Evolutionary conservation across 1,140 invertebrate species (phyloP), one percentile per base, ranked within the genome.

Genomic region (Lordiphosa clarofinis): DNA sequence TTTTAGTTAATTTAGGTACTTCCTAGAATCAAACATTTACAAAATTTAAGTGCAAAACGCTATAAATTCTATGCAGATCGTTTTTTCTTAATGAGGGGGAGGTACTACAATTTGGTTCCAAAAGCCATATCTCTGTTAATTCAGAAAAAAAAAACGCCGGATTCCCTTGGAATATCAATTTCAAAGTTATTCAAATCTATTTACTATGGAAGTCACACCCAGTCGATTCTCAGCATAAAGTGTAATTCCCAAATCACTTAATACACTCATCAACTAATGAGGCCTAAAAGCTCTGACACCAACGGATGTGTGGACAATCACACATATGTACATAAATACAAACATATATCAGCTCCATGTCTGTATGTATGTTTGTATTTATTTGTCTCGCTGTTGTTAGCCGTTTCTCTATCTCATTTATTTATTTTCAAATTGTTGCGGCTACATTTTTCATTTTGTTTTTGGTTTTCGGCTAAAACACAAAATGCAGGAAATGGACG

Each of bases 401-500:
- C 37, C 56, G 38, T 70, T 70, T 62, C 63, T 66, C 56, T 74
- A 73, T 75, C 66, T 59, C 65, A 67, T 63, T 67, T 81, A 81
- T 81, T 82, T 82, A 82, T 82, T 82, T 82, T 84, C 58, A 47
- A 82, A 82, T 82, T 82, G 72, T 81, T 81, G 52, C 67, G 67
- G 66, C 59, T 69, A 78, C 69, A 73, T 73, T 63, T 81, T 59
- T 84, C 62, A 67, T 72, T 62, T 70, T 72, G 4, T 72, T 65
- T 70, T 72, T 19, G 19, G 19, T 1, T 63, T 84, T 72, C 73
- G 73, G 69, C 64, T 78, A 73, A 84, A 70, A 67, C 58, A 79
- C 78, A 86, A 84, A 78, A 86, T 86, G 73, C 78, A 86, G 78
- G 78, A 84, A 84, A 84, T 79, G 78, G 73, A 84, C 73, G 76